Conservation (phyloP, 2,797 vertebrate species). For the Argyrosomus regius region DNA sequence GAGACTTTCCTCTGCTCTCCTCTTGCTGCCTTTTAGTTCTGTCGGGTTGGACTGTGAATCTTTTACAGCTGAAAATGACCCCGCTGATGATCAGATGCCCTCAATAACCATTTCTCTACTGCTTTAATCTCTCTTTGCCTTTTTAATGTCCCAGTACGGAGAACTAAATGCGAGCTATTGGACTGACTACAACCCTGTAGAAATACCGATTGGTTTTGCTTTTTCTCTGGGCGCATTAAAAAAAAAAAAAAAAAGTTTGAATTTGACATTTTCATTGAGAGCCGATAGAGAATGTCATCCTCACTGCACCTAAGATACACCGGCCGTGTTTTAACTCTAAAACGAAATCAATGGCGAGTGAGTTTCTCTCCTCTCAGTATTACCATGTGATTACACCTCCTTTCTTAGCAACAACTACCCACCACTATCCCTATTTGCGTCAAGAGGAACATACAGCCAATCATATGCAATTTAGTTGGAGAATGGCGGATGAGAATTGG, state of each 20-base stretch:
- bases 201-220: conserved; percentile 7
- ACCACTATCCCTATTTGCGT: conserved; percentile 44
- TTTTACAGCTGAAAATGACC: conserved; percentile 36
- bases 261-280: conserved; percentile 47
- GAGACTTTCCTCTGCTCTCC: conserved; percentile 29
- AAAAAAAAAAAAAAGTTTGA: conserved; percentile 13
- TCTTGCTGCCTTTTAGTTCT: conserved; percentile 31
- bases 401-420: conserved; percentile 43
- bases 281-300: conserved; percentile 8
- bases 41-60: conserved; percentile 12
- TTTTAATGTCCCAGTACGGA: neutral
- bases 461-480: conserved; percentile 53
- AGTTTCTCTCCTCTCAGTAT: conserved; percentile 30
- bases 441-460: conserved; percentile 42
- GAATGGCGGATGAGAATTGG: conserved; percentile 42
- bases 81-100: conserved; percentile 36
- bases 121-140: conserved; percentile 10
- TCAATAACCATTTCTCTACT: conserved; percentile 8
- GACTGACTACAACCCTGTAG: neutral
- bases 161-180: conserved; percentile 26
- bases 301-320: neutral
- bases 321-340: neutral
- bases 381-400: conserved; percentile 48
- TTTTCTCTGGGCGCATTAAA: conserved; percentile 9
- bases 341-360: neutral